Evolutionary conservation across 2,797 vertebrate genomes (phyloP), one percentile per base, ranked within the genome.

Genomic region (Chloroceryle inda): DNA sequence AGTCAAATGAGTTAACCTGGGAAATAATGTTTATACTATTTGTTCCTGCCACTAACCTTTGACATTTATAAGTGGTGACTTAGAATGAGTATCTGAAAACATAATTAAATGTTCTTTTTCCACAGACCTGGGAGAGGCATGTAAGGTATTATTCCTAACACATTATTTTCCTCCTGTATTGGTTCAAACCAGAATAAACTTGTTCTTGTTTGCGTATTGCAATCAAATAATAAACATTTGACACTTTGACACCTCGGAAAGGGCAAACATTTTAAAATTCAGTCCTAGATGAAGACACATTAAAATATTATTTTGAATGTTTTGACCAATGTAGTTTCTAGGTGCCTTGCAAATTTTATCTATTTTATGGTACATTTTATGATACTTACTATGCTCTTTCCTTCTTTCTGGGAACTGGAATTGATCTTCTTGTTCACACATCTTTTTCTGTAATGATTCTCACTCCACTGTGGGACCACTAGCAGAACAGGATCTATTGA

Each of bases 1-100:
- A 90, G 11, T 72, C 29, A 95, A 89, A 72, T 1, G 0, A 66
- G 5, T 44, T 85, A 71, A 83, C 9, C 5, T 20, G 44, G 77
- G 66, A 84, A 75, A 85, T 61, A 75, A n/a, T 76, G 53, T 88
- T 92, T 85, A 29, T 74, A 31, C 73, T 75, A 59, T 82, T 91
- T 88, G 44, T 79, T 88, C 79, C 37, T 90, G 47, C 59, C 29
- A 63, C 26, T 93, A 63, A 85, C 22, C 12, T 74, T 85, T 87
- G 63, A 13, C 26, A 82, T 96, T 93, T 74, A 6, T 7, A 71
- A 59, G 29, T 44, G 37, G 79, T 13, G 16, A 53, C 20, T 68
- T 63, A 50, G 35, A 61, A 33, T 64, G 35, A 86, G 10, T 59
- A 40, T 67, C 50, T 91, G 64, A 87, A 77, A 88, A 77, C 58